Conservation (phyloP, 2,888 invertebrate species). For the Stictocephala bisonia region DNA sequence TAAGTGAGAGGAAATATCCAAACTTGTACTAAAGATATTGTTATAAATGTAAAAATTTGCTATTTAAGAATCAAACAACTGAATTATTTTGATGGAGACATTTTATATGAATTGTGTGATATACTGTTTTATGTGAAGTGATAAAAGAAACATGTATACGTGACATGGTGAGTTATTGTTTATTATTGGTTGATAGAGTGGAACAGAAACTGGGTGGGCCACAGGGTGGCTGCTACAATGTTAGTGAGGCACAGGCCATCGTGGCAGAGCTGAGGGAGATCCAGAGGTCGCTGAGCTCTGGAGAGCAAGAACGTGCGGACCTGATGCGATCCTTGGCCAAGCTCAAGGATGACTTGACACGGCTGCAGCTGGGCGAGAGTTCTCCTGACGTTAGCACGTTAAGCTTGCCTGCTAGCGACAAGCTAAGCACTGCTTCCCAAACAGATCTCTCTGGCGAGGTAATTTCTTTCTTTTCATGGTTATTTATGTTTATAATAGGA, state of each 20-base stretch:
- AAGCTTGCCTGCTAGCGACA: constrained; percentile 85
- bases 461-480: too few species aligned
- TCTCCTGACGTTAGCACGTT: constrained; percentile 81
- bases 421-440: constrained; percentile 93
- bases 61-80: too few species aligned
- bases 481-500: too few species aligned
- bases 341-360: constrained; percentile 91
- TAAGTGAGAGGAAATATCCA: neutral
- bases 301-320: constrained; percentile 93
- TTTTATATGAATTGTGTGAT: too few species aligned
- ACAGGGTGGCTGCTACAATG: constrained; percentile 88
- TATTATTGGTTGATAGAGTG: constrained; percentile 72
- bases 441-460: constrained; percentile 93
- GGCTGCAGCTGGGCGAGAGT: constrained; percentile 85
- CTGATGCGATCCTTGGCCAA: constrained; percentile 94
- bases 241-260: constrained; percentile 95
- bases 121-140: neutral
- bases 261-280: constrained; percentile 93
- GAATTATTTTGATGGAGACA: too few species aligned
- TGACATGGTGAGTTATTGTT: constrained; percentile 39
- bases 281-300: constrained; percentile 89
- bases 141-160: neutral
- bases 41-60: too few species aligned
- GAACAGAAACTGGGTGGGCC: constrained; percentile 85
- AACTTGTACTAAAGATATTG: too few species aligned